Evolutionary conservation across 2,797 vertebrate genomes (phyloP).

Genomic region (Smutsia gigantea): DNA sequence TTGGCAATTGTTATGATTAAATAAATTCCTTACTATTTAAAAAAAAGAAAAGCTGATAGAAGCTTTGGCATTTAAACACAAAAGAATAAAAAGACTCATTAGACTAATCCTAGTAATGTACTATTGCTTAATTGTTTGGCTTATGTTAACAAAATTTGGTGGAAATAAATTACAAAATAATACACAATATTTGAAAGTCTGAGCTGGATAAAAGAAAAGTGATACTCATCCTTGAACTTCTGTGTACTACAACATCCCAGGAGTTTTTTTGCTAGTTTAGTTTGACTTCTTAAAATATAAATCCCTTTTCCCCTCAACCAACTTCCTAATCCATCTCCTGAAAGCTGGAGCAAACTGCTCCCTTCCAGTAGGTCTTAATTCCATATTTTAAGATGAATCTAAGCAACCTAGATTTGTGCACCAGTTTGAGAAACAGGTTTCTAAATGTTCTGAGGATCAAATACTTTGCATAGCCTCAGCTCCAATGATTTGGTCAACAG

Average conservation of each 20-base stretch:
- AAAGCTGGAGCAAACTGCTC: fast-evolving
- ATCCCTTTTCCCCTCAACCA: background rate
- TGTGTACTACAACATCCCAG: background rate
- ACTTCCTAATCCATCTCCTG: background rate
- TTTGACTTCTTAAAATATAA: background rate
- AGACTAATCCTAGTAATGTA: background rate
- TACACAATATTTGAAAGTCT: background rate
- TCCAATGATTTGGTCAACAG: background rate
- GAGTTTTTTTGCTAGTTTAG: background rate
- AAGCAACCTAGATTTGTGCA: background rate
- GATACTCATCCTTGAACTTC: background rate
- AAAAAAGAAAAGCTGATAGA: background rate
- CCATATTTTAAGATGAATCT: background rate
- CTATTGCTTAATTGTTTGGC: background rate
- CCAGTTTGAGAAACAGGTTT: background rate
- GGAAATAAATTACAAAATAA: background rate
- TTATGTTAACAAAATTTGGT: background rate
- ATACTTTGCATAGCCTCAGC: background rate
- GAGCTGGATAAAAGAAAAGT: background rate
- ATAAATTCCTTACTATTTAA: background rate
- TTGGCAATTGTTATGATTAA: background rate
- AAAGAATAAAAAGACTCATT: background rate
- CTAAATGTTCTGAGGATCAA: background rate
- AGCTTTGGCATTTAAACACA: background rate
- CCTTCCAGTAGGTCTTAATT: background rate